Evolutionary conservation across 2,888 invertebrate species (phyloP).

Genomic region (Drosophila subquinaria): DNA sequence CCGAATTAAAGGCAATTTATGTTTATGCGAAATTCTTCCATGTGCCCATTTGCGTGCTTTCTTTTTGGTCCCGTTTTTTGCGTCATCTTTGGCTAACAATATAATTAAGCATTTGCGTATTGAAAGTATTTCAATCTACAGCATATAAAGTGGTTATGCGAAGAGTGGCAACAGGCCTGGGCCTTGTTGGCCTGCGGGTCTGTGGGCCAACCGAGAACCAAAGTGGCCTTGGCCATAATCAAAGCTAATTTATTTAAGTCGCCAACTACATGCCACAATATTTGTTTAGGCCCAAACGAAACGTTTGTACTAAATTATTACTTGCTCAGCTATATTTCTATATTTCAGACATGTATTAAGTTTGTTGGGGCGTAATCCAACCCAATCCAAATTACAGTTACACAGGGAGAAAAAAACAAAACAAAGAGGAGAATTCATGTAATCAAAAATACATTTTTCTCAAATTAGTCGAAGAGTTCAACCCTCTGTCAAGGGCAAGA

Average conservation of each 20-base stretch:
- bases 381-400: conserved; percentile 31
- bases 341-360: conserved; percentile 28
- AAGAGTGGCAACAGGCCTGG: conserved; percentile 20
- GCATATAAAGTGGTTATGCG: conserved; percentile 42
- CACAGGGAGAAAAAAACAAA: conserved; percentile 1
- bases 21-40: conserved; percentile 27
- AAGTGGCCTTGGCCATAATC: conserved; percentile 66
- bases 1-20: conserved; percentile 28
- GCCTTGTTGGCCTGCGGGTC: background rate
- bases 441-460: conserved; percentile 67
- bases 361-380: conserved; percentile 6
- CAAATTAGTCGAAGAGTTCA: conserved; percentile 42
- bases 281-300: conserved; percentile 53
- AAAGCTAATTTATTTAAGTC: conserved; percentile 78
- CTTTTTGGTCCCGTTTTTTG: conserved; percentile 7
- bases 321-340: conserved; percentile 53
- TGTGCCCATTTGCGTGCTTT: conserved; percentile 35
- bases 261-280: conserved; percentile 64
- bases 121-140: conserved; percentile 65
- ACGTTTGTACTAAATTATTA: conserved; percentile 56
- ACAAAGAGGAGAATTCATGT: conserved; percentile 18
- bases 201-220: conserved; percentile 12
- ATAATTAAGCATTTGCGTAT: conserved; percentile 68
- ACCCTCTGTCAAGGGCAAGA: conserved; percentile 23
- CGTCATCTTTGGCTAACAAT: conserved; percentile 53